Evolutionary conservation across 2,888 invertebrate genomes (phyloP).

Genomic region (Patella depressa): DNA sequence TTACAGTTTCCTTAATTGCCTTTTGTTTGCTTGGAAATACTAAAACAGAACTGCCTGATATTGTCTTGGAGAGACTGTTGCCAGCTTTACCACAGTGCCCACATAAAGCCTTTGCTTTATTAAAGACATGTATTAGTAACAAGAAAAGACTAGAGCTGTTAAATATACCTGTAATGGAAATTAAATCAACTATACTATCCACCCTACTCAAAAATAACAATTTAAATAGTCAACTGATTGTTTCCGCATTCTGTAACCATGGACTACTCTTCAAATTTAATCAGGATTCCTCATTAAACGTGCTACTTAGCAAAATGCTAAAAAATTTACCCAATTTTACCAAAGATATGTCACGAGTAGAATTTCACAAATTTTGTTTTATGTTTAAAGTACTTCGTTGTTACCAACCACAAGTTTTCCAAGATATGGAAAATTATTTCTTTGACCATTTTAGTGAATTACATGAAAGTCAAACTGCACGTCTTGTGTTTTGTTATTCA

Average conservation of each 20-base stretch:
- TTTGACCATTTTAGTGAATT: too few relatives aligned
- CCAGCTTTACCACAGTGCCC: constrained; percentile 34
- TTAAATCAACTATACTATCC: not conserved
- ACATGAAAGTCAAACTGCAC: too few relatives aligned
- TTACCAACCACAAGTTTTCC: constrained; percentile 12
- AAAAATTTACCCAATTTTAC: too few relatives aligned
- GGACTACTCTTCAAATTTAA: too few relatives aligned
- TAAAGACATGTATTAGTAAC: constrained; percentile 34
- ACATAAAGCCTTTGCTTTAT: constrained; percentile 22
- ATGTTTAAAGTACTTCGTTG: not conserved
- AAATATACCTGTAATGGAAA: constrained; percentile 32
- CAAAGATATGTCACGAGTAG: too few relatives aligned
- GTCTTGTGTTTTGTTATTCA: not conserved
- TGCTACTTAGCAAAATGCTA: too few relatives aligned
- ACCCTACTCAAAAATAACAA: too few relatives aligned
- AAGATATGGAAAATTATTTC: not conserved
- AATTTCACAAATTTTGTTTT: too few relatives aligned
- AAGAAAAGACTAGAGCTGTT: constrained; percentile 34
- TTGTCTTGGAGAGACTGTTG: constrained; percentile 31
- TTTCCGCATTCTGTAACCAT: too few relatives aligned
- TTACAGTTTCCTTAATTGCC: constrained; percentile 29
- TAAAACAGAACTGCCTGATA: constrained; percentile 28
- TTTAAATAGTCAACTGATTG: too few relatives aligned
- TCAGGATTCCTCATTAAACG: too few relatives aligned
- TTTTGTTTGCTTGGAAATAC: constrained; percentile 32